These are phyloP conservation scores for Clepsis dumicolana DNA, from an alignment of 2,888 invertebrate species.

Conservation along the genomic window DNA sequence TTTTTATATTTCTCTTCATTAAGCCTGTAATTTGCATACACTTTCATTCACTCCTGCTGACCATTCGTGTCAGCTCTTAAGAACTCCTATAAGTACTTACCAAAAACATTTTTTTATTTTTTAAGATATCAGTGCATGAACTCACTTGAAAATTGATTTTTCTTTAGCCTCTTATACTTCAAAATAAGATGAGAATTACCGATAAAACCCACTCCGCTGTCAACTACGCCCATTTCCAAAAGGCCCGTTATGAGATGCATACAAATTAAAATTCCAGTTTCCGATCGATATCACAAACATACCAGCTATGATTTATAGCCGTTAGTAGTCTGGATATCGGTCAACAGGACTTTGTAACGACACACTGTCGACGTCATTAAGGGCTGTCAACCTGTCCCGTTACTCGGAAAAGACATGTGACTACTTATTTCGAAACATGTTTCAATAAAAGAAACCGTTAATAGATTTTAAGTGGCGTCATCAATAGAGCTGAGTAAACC, in stretches of 20 bases:
- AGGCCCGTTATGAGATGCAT: constrained; percentile 27
- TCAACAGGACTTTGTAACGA: constrained; percentile 34
- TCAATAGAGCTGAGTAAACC: neutral
- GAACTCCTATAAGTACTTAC: too few relatives aligned
- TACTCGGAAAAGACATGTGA: neutral
- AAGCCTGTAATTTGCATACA: too few relatives aligned
- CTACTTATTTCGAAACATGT: neutral
- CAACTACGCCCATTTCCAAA: neutral
- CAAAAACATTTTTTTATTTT: too few relatives aligned
- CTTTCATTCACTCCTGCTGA: too few relatives aligned
- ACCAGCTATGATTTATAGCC: constrained; percentile 37
- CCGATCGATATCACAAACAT: constrained; percentile 36
- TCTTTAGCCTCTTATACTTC: neutral
- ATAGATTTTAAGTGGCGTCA: constrained; percentile 5
- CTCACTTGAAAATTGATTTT: neutral
- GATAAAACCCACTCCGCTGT: neutral
- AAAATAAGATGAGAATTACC: neutral
- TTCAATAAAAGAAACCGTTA: constrained; percentile 6
- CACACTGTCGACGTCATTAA: constrained; percentile 27
- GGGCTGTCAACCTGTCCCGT: constrained; percentile 6
- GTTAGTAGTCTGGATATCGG: constrained; percentile 19
- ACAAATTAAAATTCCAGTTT: constrained; percentile 40
- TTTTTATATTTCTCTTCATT: too few relatives aligned
- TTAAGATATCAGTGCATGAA: neutral
- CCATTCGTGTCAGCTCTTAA: too few relatives aligned